phyloP scores from a whole-genome alignment of 2,888 invertebrate genomes.

The Frankliniella fusca region DNA sequence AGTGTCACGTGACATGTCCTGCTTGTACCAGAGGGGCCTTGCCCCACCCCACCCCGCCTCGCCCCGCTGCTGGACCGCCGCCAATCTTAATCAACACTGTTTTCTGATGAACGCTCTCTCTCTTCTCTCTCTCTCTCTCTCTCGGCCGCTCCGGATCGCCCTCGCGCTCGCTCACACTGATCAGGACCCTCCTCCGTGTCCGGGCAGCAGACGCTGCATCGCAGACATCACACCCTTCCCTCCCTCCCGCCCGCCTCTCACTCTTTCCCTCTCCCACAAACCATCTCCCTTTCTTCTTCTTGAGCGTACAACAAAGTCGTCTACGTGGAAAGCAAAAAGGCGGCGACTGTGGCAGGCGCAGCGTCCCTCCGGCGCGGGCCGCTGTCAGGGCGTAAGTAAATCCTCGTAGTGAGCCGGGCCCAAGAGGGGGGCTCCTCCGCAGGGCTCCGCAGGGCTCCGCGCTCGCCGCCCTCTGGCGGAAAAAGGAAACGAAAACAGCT shows the following conservation, averaged over 20 bases:
- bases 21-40: no score
- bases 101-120: background rate
- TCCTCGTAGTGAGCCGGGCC: no score
- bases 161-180: background rate
- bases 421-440: no score
- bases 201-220: background rate
- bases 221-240: background rate
- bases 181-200: background rate
- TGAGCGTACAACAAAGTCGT: background rate
- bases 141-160: background rate
- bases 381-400: no score
- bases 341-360: background rate
- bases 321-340: background rate
- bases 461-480: background rate
- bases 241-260: no score
- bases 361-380: background rate
- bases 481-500: background rate
- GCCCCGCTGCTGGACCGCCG: background rate
- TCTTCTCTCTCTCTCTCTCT: background rate
- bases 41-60: background rate
- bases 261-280: no score
- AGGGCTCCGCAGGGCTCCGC: background rate
- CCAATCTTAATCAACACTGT: slow-evolving; percentile 17
- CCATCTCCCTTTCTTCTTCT: background rate
- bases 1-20: no score